These are phyloP conservation scores for Heptranchias perlo DNA, from an alignment of 2,113 vertebrate species.

Conservation along the genomic window DNA sequence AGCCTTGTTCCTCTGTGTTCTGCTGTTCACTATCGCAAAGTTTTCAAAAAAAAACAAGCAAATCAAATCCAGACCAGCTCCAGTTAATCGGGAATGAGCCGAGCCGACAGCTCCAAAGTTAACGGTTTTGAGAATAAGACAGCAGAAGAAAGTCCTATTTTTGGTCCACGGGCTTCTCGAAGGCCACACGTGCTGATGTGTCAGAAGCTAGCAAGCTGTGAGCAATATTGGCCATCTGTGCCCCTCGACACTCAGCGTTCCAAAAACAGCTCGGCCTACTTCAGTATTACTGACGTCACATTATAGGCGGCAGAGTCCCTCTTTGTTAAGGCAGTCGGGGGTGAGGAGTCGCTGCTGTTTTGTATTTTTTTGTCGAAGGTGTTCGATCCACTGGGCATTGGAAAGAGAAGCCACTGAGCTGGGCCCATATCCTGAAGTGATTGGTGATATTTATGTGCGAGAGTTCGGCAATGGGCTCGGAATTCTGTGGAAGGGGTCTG, in stretches of 20 bases:
- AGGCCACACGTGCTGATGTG: not conserved
- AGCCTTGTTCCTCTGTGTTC: not conserved
- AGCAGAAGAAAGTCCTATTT: not conserved
- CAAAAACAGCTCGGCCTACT: not conserved
- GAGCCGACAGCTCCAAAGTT: not conserved
- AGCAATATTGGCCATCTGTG: not conserved
- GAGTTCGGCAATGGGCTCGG: no score
- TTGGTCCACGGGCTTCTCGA: not conserved
- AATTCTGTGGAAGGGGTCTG: no score
- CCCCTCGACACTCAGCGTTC: not conserved
- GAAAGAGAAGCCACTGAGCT: not conserved
- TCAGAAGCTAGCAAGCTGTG: not conserved
- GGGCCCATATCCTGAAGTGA: not conserved
- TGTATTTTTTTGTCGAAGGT: not conserved
- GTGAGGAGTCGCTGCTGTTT: not conserved
- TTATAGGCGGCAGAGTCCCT: no score
- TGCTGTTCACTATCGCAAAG: not conserved
- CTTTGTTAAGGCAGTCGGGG: not conserved
- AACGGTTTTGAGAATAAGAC: not conserved
- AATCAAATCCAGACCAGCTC: not conserved
- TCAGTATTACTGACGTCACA: not conserved
- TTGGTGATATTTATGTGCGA: no score
- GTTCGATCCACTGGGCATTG: not conserved
- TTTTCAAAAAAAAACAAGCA: not conserved
- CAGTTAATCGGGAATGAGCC: not conserved